These are phyloP conservation scores for Oscheius sp. DNA, from an alignment of 2,888 invertebrate genomes.

Conservation along the genomic window DNA sequence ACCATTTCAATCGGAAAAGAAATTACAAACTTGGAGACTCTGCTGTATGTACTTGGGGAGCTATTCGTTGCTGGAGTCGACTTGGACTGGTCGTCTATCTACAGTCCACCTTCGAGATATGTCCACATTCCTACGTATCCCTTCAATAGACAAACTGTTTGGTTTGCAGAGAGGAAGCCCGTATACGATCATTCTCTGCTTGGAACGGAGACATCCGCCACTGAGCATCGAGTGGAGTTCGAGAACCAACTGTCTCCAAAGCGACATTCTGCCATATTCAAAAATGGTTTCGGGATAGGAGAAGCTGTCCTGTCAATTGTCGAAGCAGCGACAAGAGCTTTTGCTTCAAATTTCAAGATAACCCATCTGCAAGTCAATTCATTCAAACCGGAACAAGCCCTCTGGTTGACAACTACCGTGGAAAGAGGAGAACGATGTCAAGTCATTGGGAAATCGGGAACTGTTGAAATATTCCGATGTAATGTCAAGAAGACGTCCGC, in stretches of 20 bases:
- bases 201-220: constrained; percentile 51
- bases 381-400: not conserved
- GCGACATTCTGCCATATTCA: constrained; percentile 53
- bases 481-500: not conserved
- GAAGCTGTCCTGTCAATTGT: constrained; percentile 3
- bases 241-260: constrained; percentile 51
- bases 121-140: constrained; percentile 60
- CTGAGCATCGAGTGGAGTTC: constrained; percentile 38
- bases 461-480: constrained; percentile 7
- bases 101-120: constrained; percentile 32
- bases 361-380: not conserved
- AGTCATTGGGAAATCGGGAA: constrained; percentile 3
- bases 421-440: constrained; percentile 16
- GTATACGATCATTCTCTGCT: constrained; percentile 61
- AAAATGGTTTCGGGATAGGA: constrained; percentile 45
- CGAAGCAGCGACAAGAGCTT: not conserved
- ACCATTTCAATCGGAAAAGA: constrained; percentile 8
- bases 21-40: constrained; percentile 3
- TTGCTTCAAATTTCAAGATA: constrained; percentile 10
- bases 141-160: constrained; percentile 58
- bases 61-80: constrained; percentile 34
- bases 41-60: constrained; percentile 3
- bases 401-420: constrained; percentile 44
- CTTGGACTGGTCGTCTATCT: constrained; percentile 57
- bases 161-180: constrained; percentile 51